These are phyloP conservation scores for Anabas testudineus DNA, from an alignment of 2,797 vertebrate genomes.

Conservation along the genomic window DNA sequence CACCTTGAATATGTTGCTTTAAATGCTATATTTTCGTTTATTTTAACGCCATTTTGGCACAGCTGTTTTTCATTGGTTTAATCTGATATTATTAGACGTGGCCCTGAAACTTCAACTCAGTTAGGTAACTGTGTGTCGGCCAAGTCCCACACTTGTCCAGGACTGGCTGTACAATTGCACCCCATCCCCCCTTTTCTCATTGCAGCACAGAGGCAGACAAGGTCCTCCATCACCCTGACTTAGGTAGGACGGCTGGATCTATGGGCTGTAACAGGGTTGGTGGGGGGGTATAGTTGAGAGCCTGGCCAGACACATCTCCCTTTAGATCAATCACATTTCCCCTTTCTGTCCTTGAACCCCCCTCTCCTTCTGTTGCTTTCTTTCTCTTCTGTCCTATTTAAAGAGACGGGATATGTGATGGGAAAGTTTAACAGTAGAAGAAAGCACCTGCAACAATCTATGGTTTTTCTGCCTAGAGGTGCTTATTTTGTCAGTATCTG, in stretches of 20 bases:
- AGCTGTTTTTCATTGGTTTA: too few species aligned
- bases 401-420: conserved; percentile 64
- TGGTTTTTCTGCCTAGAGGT: conserved; percentile 25
- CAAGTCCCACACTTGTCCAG: conserved; percentile 60
- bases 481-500: conserved; percentile 18
- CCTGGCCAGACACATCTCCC: conserved; percentile 80
- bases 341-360: conserved; percentile 81
- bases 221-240: conserved; percentile 82
- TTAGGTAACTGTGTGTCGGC: conserved; percentile 41
- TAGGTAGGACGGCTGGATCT: conserved; percentile 80
- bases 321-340: conserved; percentile 83
- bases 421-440: conserved; percentile 59
- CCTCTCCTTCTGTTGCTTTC: conserved; percentile 59
- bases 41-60: too few species aligned
- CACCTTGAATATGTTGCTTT: neutral
- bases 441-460: conserved; percentile 44
- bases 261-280: conserved; percentile 73
- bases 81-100: conserved; percentile 33
- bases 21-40: neutral
- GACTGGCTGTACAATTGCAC: conserved; percentile 59
- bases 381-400: conserved; percentile 72
- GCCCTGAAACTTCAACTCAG: conserved; percentile 44
- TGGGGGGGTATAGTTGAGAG: conserved; percentile 65
- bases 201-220: conserved; percentile 74
- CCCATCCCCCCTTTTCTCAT: conserved; percentile 48